Conservation (phyloP, 2,797 vertebrate species). For the Syngnathus acus region DNA sequence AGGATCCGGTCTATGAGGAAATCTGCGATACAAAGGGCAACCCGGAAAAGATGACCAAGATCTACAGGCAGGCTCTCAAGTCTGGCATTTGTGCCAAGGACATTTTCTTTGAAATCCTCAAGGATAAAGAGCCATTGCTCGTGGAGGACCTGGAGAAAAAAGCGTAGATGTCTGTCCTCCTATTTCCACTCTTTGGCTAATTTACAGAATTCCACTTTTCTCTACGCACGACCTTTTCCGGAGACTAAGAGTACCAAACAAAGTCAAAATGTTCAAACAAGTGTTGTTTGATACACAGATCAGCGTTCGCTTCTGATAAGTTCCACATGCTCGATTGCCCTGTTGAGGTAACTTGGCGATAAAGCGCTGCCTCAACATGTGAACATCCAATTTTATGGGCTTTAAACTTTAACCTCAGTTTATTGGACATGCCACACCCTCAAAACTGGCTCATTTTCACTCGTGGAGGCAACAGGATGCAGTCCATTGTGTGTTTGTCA, state of each 20-base stretch:
- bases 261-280: too few species aligned
- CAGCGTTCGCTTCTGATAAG: background rate
- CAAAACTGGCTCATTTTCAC: too few species aligned
- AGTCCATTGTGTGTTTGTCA: too few species aligned
- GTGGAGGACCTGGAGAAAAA: background rate
- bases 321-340: background rate
- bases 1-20: background rate
- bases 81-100: slow-evolving; percentile 15
- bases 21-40: accelerated
- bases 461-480: too few species aligned
- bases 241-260: background rate
- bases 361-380: background rate
- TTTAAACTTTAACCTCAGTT: too few species aligned
- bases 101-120: slow-evolving; percentile 19
- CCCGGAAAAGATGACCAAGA: slow-evolving; percentile 19
- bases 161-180: background rate
- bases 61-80: slow-evolving; percentile 1
- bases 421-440: too few species aligned
- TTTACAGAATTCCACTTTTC: background rate
- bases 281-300: background rate
- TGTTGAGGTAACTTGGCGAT: background rate
- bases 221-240: background rate
- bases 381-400: background rate
- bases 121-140: background rate
- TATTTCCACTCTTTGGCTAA: background rate